Percentiles rank a stretch among this genome's conserved stretches.
phyloP scores from a whole-genome alignment of 2,888 invertebrate species.

The Diadromus collaris region DNA sequence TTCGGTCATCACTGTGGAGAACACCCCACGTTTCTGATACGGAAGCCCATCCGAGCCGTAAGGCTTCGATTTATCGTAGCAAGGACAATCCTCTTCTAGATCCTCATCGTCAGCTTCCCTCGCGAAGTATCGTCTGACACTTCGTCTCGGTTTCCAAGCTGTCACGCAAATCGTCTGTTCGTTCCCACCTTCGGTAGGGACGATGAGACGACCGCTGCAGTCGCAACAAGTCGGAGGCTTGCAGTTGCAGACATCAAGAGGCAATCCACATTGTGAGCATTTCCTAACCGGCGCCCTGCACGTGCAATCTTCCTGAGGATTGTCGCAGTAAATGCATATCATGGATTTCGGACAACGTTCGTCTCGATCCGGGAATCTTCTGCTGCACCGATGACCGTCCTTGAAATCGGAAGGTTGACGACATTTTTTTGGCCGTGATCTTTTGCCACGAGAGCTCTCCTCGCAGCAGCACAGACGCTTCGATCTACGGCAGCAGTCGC shows the following conservation, averaged over 20 bases:
- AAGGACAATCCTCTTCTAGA: constrained; percentile 52
- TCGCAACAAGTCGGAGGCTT: constrained; percentile 43
- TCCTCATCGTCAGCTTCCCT: constrained; percentile 57
- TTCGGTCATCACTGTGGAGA: constrained; percentile 73
- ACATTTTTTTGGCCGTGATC: background rate
- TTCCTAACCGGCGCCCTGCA: constrained; percentile 67
- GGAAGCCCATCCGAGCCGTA: constrained; percentile 67
- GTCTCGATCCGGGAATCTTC: constrained; percentile 5
- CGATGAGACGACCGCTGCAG: constrained; percentile 58
- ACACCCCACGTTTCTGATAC: constrained; percentile 69
- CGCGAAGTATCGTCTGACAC: constrained; percentile 65
- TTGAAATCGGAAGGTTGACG: background rate
- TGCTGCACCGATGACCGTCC: constrained; percentile 18
- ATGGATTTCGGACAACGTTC: constrained; percentile 60
- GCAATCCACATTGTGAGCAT: constrained; percentile 66
- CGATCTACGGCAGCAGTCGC: constrained; percentile 16
- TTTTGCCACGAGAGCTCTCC: background rate
- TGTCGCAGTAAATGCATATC: constrained; percentile 72
- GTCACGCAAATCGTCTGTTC: constrained; percentile 64
- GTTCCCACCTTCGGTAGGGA: constrained; percentile 41
- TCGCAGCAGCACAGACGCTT: constrained; percentile 33
- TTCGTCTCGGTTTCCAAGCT: constrained; percentile 68
- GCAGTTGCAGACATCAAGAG: constrained; percentile 66
- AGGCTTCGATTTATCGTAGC: constrained; percentile 60
- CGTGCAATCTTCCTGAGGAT: constrained; percentile 66